Evolutionary conservation across 2,888 invertebrate species (phyloP).

Genomic region (Chloroclysta siterata): DNA sequence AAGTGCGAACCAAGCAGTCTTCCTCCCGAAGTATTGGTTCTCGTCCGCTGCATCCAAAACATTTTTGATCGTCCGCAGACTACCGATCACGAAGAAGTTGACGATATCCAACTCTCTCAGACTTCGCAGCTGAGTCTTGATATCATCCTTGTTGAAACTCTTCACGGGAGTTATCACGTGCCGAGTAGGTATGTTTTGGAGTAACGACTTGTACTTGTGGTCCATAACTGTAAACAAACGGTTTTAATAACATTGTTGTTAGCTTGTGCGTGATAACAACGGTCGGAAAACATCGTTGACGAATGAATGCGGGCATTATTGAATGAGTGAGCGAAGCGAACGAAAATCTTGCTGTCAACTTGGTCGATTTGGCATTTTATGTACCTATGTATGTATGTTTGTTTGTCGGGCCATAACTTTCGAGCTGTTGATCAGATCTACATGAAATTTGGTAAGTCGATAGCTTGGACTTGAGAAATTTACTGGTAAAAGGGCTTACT

Average conservation of each 20-base stretch:
- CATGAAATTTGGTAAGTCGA: no score
- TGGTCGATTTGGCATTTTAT: no score
- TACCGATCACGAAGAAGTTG: conserved; percentile 94
- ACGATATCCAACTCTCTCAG: conserved; percentile 93
- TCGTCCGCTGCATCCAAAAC: conserved; percentile 89
- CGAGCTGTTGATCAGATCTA: no score
- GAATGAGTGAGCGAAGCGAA: no score
- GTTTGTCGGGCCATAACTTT: no score
- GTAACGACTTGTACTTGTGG: conserved; percentile 95
- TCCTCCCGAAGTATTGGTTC: conserved; percentile 91
- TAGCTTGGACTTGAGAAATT: no score
- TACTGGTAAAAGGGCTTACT: no score
- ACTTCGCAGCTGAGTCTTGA: conserved; percentile 88
- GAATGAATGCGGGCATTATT: conserved; percentile 35
- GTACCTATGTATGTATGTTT: no score
- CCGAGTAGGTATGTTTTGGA: conserved; percentile 95
- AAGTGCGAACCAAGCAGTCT: conserved; percentile 95
- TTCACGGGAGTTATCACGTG: conserved; percentile 92
- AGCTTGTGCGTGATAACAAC: conserved; percentile 36
- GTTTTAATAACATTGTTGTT: conserved; percentile 42
- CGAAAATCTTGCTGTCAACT: no score
- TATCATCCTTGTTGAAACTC: conserved; percentile 84
- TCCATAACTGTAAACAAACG: conserved; percentile 90
- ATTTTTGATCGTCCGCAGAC: conserved; percentile 87
- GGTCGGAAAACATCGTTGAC: conserved; percentile 30